Percentiles rank a stretch among this genome's conserved stretches.
Evolutionary conservation across 2,113 vertebrate species (phyloP).

Genomic region (Oriolus oriolus): DNA sequence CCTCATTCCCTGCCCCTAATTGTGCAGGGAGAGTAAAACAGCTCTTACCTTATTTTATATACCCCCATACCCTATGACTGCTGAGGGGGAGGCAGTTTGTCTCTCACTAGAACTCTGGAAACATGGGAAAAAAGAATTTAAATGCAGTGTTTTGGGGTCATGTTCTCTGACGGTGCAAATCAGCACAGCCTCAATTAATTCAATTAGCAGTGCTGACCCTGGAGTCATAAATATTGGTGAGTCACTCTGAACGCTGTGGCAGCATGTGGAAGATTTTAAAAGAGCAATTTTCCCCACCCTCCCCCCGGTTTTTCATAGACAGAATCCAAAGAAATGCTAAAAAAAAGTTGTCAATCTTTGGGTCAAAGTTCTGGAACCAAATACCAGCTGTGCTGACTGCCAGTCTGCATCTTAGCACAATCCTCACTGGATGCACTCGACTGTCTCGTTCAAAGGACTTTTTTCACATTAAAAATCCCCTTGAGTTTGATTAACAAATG

Average conservation of each 20-base stretch:
- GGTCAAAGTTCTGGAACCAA: not conserved
- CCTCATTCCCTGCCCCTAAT: not conserved
- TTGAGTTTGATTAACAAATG: not conserved
- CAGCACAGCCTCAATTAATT: not conserved
- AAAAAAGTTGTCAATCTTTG: not conserved
- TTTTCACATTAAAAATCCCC: not conserved
- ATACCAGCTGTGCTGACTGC: not conserved
- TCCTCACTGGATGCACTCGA: not conserved
- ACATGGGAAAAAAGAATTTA: not conserved
- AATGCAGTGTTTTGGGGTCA: not conserved
- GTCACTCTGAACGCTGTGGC: not conserved
- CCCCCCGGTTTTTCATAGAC: not conserved
- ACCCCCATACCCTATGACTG: too few relatives aligned
- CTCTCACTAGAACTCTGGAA: not conserved
- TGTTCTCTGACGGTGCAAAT: not conserved
- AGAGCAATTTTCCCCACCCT: fast-evolving
- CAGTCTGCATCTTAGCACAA: not conserved
- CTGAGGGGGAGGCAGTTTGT: not conserved
- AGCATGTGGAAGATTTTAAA: not conserved
- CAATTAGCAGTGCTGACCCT: not conserved
- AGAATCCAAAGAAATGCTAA: not conserved
- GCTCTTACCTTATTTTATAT: not conserved
- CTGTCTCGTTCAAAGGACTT: not conserved
- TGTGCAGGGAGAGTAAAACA: not conserved
- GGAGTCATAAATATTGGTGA: not conserved